These are phyloP conservation scores for Mionectes macconnelli DNA, from an alignment of 2,113 vertebrate genomes.

Conservation along the genomic window DNA sequence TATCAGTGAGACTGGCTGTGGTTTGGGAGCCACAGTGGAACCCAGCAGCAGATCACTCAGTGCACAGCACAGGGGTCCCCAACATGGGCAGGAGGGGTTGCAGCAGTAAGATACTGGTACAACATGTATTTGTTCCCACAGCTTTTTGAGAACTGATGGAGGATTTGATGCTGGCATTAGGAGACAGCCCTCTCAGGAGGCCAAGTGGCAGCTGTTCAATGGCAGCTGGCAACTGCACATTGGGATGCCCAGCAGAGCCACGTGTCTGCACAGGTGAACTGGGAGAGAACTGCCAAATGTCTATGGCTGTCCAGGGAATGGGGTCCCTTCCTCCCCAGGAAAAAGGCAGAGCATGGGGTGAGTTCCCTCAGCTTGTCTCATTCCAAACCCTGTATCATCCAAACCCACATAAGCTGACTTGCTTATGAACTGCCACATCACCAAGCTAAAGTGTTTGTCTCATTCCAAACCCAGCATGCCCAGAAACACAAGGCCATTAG, in stretches of 20 bases:
- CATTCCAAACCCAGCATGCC: background rate
- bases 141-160: background rate
- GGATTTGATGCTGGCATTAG: background rate
- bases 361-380: background rate
- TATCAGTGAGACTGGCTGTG: background rate
- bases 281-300: background rate
- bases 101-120: background rate
- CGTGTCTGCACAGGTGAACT: background rate
- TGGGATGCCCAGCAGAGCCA: background rate
- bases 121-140: background rate
- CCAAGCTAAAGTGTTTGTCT: background rate
- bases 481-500: slow-evolving; percentile 30
- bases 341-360: background rate
- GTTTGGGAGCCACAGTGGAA: background rate
- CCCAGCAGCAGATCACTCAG: background rate
- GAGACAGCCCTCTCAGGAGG: background rate
- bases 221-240: background rate
- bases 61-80: background rate
- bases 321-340: background rate
- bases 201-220: background rate
- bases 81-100: background rate
- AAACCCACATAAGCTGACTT: no score
- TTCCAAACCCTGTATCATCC: no score
- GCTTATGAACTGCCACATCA: no score
- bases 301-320: background rate